phyloP scores from a whole-genome alignment of 2,113 vertebrate species.

The Cyprinodon variegatus region DNA sequence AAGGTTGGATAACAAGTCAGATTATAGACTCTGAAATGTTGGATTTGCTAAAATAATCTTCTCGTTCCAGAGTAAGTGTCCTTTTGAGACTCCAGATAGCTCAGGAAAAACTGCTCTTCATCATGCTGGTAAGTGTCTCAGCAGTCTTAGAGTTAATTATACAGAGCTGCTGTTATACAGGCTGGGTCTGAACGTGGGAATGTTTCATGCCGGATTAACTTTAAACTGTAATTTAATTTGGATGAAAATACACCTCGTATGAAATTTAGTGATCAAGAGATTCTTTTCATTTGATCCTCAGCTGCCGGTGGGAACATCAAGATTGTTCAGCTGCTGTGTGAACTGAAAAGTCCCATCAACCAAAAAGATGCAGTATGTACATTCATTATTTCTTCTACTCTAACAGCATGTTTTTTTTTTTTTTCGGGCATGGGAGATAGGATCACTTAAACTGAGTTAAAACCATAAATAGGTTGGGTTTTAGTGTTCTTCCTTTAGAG shows the following conservation, averaged over 20 bases:
- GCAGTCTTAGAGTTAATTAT: slow-evolving; percentile 6
- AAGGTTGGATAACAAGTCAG: background rate
- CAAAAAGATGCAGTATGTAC: slow-evolving; percentile 89
- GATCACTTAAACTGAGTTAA: slow-evolving; percentile 16
- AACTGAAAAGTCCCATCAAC: slow-evolving; percentile 87
- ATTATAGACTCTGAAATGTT: background rate
- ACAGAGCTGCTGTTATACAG: background rate
- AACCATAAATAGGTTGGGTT: slow-evolving; percentile 25
- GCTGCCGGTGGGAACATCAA: slow-evolving; percentile 85
- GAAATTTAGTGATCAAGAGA: slow-evolving; percentile 18
- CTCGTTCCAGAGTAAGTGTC: slow-evolving; percentile 85
- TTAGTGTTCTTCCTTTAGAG: slow-evolving; percentile 4
- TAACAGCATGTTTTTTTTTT: background rate
- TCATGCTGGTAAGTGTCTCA: slow-evolving; percentile 86
- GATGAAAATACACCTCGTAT: slow-evolving; percentile 17
- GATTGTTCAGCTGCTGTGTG: slow-evolving; percentile 87
- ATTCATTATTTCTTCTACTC: slow-evolving; percentile 16
- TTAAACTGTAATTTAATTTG: slow-evolving; percentile 31
- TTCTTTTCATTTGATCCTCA: slow-evolving; percentile 57
- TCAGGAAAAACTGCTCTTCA: slow-evolving; percentile 91
- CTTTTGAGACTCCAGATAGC: slow-evolving; percentile 81
- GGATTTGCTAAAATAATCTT: background rate
- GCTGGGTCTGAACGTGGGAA: slow-evolving; percentile 31
- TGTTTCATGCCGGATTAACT: slow-evolving; percentile 28
- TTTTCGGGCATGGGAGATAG: slow-evolving; percentile 28